A percentile compares a stretch with the other conserved stretches of the same genome.
Conservation (phyloP, 2,888 invertebrate genomes). For the Invenusta paracnida region DNA sequence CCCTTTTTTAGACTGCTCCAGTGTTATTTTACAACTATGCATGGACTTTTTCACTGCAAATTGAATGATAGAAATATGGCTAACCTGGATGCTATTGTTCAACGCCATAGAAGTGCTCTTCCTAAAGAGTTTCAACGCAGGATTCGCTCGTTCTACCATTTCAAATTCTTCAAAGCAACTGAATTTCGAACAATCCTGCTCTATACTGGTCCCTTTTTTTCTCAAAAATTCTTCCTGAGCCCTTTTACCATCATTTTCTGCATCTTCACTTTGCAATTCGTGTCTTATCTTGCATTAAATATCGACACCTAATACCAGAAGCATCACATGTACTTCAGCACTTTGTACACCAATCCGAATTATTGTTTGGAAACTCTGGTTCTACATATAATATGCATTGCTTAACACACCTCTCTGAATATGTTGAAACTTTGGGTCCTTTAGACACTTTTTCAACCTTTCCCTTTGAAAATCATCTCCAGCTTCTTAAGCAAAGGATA, state of each 20-base stretch:
- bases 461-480: too few relatives aligned
- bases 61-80: background rate
- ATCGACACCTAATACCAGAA: background rate
- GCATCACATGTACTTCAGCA: background rate
- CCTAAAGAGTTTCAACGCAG: background rate
- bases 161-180: background rate
- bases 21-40: background rate
- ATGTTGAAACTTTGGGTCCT: background rate
- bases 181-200: background rate
- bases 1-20: background rate
- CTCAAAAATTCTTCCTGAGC: background rate
- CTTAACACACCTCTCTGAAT: background rate
- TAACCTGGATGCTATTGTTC: background rate
- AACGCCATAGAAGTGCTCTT: background rate
- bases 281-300: background rate
- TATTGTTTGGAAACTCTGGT: background rate
- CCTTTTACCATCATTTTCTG: background rate
- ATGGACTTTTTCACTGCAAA: background rate
- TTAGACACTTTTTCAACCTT: background rate
- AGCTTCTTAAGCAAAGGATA: too few relatives aligned
- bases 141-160: background rate
- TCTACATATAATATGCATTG: too few relatives aligned
- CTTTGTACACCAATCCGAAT: background rate
- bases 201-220: background rate
- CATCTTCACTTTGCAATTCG: background rate